Conservation (phyloP, 2,113 vertebrate species). For the Poecile atricapillus region DNA sequence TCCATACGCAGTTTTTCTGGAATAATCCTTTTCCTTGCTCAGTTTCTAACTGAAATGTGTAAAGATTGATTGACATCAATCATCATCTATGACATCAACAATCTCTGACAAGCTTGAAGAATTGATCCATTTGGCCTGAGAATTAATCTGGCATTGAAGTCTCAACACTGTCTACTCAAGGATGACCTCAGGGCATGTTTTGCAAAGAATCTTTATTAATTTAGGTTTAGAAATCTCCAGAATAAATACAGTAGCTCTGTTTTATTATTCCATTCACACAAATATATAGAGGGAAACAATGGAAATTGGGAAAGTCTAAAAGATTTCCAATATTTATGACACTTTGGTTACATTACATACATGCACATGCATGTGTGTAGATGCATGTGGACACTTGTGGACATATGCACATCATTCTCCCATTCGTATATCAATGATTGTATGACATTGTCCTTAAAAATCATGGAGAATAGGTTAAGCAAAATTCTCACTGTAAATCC, state of each 20-base stretch:
- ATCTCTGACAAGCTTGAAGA: background rate
- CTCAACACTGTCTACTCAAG: background rate
- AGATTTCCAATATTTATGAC: background rate
- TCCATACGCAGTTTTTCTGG: background rate
- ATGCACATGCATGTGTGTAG: background rate
- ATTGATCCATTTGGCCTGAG: background rate
- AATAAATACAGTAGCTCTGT: background rate
- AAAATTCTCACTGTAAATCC: background rate
- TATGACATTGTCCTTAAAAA: background rate
- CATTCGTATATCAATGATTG: background rate
- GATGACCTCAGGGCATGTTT: background rate
- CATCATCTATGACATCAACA: background rate
- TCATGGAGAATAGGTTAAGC: background rate
- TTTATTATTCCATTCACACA: background rate
- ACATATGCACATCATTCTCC: background rate
- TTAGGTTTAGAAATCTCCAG: background rate
- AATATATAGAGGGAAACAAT: background rate
- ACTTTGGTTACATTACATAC: background rate
- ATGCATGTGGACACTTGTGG: background rate
- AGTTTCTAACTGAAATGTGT: background rate
- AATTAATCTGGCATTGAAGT: background rate
- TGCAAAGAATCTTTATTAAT: background rate
- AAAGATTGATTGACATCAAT: background rate
- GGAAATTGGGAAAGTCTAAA: background rate
- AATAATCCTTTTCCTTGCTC: background rate